These are phyloP conservation scores for Osmoderma eremita DNA, from an alignment of 2,888 invertebrate species.

Conservation along the genomic window DNA sequence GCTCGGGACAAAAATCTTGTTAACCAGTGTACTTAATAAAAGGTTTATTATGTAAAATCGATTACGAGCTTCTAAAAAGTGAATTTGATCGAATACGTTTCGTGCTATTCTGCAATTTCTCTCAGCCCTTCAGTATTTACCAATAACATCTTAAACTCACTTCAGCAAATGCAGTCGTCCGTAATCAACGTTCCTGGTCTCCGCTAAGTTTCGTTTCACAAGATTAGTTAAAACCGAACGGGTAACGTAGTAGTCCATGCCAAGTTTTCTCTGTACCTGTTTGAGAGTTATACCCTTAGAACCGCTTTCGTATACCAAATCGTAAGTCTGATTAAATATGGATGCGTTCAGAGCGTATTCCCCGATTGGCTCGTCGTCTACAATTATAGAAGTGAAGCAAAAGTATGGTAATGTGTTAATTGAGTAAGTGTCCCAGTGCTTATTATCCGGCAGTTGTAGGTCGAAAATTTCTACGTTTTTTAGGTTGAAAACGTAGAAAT, in stretches of 20 bases:
- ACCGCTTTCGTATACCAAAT: slow-evolving; percentile 53
- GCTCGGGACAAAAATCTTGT: too few species aligned
- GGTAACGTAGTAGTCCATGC: slow-evolving; percentile 52
- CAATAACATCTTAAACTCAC: slow-evolving; percentile 50
- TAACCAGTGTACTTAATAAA: too few species aligned
- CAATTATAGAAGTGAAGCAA: not conserved
- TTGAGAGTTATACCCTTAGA: slow-evolving; percentile 50
- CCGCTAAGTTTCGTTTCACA: slow-evolving; percentile 49
- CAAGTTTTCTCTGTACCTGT: slow-evolving; percentile 51
- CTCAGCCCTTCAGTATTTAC: too few species aligned
- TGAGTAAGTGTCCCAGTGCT: too few species aligned
- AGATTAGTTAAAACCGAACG: slow-evolving; percentile 53
- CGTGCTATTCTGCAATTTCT: too few species aligned
- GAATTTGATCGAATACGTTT: too few species aligned
- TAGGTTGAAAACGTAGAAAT: too few species aligned
- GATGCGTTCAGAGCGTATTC: slow-evolving; percentile 53
- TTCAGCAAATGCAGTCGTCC: slow-evolving; percentile 54
- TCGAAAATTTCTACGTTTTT: too few species aligned
- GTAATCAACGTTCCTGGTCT: slow-evolving; percentile 51
- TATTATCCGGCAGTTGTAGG: too few species aligned
- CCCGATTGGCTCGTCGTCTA: slow-evolving; percentile 48
- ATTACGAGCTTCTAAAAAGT: too few species aligned
- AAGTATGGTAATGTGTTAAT: too few species aligned
- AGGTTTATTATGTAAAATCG: too few species aligned
- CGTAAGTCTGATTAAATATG: slow-evolving; percentile 55